phyloP scores from a whole-genome alignment of 2,888 invertebrate species.

The Drosophila imparisetae region DNA sequence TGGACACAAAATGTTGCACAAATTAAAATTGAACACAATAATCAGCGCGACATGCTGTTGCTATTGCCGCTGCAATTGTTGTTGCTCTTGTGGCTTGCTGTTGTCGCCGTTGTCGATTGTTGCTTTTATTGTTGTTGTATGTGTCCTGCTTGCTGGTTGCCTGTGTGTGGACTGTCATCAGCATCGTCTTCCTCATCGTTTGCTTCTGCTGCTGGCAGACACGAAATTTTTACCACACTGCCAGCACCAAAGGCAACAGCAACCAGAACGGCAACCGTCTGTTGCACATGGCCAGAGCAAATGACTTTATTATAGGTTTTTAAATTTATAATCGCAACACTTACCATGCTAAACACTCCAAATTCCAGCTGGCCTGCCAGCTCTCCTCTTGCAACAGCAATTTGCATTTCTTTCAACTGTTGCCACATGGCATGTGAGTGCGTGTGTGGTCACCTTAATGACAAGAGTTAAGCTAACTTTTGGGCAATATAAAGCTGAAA shows the following conservation, averaged over 20 bases:
- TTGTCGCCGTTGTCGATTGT: constrained; percentile 26
- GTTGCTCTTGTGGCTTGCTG: constrained; percentile 13
- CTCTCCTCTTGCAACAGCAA: constrained; percentile 24
- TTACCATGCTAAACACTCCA: constrained; percentile 69
- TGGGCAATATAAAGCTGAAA: not conserved
- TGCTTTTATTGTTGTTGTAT: constrained; percentile 18
- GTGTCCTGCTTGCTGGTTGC: constrained; percentile 13
- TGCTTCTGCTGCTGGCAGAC: constrained; percentile 1
- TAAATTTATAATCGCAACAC: constrained; percentile 79
- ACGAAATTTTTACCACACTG: constrained; percentile 30
- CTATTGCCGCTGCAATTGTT: constrained; percentile 20
- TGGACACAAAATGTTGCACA: constrained; percentile 73
- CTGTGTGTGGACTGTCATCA: constrained; percentile 24
- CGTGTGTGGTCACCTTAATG: constrained; percentile 20
- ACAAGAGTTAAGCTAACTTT: not conserved
- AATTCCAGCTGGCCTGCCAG: constrained; percentile 58
- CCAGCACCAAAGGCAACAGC: constrained; percentile 27
- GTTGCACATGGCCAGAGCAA: constrained; percentile 65
- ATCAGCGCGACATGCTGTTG: constrained; percentile 64
- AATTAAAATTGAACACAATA: constrained; percentile 78
- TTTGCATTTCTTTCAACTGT: constrained; percentile 32
- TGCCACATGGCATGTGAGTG: constrained; percentile 3
- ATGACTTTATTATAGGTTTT: constrained; percentile 79
- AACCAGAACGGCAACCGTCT: constrained; percentile 14
- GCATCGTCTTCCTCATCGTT: constrained; percentile 8